These are phyloP conservation scores for Scrobipalpa costella DNA, from an alignment of 2,888 invertebrate species.

Conservation along the genomic window DNA sequence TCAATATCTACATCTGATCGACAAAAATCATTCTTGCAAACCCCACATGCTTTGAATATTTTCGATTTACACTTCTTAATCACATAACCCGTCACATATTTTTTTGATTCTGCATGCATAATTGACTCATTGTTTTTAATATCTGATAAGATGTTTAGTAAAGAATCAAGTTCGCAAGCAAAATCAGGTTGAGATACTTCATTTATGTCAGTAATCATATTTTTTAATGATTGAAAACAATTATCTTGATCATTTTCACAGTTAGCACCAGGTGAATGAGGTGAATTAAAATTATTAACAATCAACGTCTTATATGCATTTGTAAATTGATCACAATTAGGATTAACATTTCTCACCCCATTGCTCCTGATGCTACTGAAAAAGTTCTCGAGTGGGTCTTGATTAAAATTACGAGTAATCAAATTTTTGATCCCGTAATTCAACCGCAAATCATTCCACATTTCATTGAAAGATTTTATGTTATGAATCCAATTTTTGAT, in stretches of 20 bases:
- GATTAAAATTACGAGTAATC: slow-evolving; percentile 1
- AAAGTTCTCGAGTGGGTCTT: slow-evolving; percentile 5
- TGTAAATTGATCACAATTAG: slow-evolving; percentile 3
- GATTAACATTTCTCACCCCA: slow-evolving; percentile 66
- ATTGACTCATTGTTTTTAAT: not conserved
- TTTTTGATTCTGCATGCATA: not conserved
- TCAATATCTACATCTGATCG: no score
- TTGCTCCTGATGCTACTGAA: slow-evolving; percentile 61
- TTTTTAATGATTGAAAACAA: not conserved
- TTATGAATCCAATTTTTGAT: slow-evolving; percentile 7
- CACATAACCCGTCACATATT: not conserved
- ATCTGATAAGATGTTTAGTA: no score
- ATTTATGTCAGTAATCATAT: not conserved
- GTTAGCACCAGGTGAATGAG: no score
- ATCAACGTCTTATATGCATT: not conserved
- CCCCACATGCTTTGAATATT: no score
- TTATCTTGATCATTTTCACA: not conserved
- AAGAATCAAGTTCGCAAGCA: slow-evolving; percentile 3
- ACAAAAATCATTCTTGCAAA: no score
- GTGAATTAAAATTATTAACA: no score
- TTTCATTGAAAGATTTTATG: no score
- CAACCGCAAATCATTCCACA: not conserved
- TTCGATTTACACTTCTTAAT: not conserved
- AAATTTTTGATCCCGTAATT: not conserved
- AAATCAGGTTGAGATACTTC: not conserved